Base-by-base conservation (phyloP, 92 coral and sea anemone species). In the Heliopora coerulea region DNA sequence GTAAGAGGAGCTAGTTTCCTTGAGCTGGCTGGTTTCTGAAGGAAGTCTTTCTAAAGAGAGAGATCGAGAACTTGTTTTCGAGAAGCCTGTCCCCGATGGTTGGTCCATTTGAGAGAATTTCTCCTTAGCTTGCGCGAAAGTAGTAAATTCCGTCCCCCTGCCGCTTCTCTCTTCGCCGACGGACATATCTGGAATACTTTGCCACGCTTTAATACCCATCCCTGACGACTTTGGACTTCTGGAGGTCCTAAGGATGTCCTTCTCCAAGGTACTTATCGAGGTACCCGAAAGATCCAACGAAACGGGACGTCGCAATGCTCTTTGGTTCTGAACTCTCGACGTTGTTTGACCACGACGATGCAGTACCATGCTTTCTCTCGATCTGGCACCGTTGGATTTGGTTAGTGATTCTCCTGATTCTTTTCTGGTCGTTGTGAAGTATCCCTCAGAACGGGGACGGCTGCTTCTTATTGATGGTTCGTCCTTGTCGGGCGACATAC, bases 391-490 rank as follows among this genome's bases (percentile, higher is more conserved):
- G n/a, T n/a, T n/a, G n/a, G n/a, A n/a, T n/a, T n/a, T n/a, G n/a
- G n/a, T 26, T 62, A 15, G 48, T 32, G 37, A n/a, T n/a, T n/a
- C n/a, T n/a, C n/a, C n/a, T n/a, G n/a, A n/a, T n/a, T n/a, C n/a
- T n/a, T n/a, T n/a, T n/a, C n/a, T n/a, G n/a, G n/a, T n/a, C n/a
- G n/a, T n/a, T n/a, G n/a, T n/a, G 72, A 65, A 31, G 40, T 54
- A 27, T 65, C 72, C 72, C 35, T 65, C 40, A 54, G 40, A 23
- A 65, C 72, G 40, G 72, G 72, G 61, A n/a, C 15, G 15, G n/a
- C 52, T 15, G 17, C 17, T 15, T n/a, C 15, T 46, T n/a, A 15
- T 15, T 15, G 52, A 46, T 15, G 14, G 14, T 8, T 52, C 62
- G 20, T 31, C 35, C 52, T 49, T 52, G 18, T n/a, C 17, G 1